phyloP scores from a whole-genome alignment of 1,140 invertebrate genomes.

The Caenorhabditis elegans region DNA sequence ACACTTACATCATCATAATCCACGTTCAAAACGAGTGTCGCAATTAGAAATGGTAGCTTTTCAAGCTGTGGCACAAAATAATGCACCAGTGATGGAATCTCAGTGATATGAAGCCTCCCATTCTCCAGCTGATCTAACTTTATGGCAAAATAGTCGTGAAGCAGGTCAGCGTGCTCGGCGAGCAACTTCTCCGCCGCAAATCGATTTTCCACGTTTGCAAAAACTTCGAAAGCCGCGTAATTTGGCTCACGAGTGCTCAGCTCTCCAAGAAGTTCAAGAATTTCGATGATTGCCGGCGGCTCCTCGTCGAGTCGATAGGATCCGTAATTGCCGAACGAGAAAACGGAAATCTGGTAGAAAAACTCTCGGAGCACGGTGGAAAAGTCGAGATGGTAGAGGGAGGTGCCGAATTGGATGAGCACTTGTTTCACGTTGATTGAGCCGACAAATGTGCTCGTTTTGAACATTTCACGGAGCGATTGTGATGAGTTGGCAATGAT shows the following conservation, averaged over 20 bases:
- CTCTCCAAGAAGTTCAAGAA: not conserved
- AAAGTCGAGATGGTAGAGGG: not conserved
- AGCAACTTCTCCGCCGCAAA: not conserved
- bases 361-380: not conserved
- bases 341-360: slow-evolving; percentile 5
- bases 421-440: not conserved
- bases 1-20: not conserved
- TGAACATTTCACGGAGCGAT: not conserved
- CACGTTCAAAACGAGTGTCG: not conserved
- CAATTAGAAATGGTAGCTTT: not conserved
- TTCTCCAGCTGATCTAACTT: not conserved
- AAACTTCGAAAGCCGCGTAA: not conserved
- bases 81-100: not conserved
- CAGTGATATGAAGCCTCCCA: not conserved
- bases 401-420: not conserved
- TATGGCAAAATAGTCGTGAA: not conserved
- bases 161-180: not conserved
- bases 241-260: not conserved
- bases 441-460: not conserved
- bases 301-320: not conserved
- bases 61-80: slow-evolving; percentile 5
- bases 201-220: not conserved
- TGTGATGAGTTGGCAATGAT: not conserved
- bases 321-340: slow-evolving; percentile 8
- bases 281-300: not conserved